Base-by-base conservation (phyloP, 2,888 invertebrate species). In the Yponomeuta plumbellus region DNA sequence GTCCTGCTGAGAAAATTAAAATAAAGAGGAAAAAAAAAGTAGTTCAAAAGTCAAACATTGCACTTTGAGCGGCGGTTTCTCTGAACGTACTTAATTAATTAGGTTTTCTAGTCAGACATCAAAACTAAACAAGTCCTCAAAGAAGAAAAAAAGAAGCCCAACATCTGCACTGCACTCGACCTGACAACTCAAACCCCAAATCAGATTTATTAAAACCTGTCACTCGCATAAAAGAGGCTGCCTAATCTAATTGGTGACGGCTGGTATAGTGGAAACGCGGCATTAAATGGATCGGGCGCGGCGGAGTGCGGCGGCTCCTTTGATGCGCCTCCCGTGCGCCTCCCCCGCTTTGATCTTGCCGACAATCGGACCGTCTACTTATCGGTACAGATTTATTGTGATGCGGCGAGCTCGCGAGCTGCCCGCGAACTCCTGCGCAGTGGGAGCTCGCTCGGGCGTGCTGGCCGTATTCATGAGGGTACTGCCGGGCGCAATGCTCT, bases 381-480 rank as follows among this genome's bases (percentile, higher is more conserved):
- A 91, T 91, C 90, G 89, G 85, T 80, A 86, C 88, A 86, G 90
- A 91, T 91, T 91, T 91, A 91, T 90, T 88, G 89, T 90, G 88
- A 87, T 87, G 88, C 80, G 84, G 86, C 86, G 83, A 52, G 83
- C 86, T 84, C 83, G 76, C 59, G 44, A 61, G 40, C 39, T 26
- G 26, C 63, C 17, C 61, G 66, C 65, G 22, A 59, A 66, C 65
- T 66, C 59, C 44, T 21, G 66, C 78, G 75, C 79, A 75, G 77
- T 80, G 80, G 83, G 84, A 83, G 81, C 81, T 21, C 23, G 44
- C 44, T 1, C 44, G 44, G 5, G 44, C 44, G 44, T 34, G 34
- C 34, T 22, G 52, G 64, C 22, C 52, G 62, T 61, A 61, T 61
- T 61, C 61, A 61, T 11, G 11, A 58, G 58, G 58, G 58, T 58